Evolutionary conservation across 2,113 vertebrate species (phyloP).

Genomic region (Panthera tigris): DNA sequence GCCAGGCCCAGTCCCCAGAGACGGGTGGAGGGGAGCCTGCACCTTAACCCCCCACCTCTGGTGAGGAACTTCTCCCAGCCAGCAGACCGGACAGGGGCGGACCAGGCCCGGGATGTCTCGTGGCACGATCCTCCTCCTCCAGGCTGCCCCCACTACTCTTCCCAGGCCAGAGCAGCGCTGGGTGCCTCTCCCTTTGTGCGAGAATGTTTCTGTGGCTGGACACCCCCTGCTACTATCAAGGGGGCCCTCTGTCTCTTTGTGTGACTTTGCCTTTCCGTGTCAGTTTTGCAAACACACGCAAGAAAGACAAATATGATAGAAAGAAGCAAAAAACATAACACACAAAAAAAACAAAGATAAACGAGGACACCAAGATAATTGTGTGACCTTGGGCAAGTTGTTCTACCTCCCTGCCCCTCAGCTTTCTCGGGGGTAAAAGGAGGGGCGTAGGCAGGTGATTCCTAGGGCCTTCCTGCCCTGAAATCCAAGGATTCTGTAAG

Average conservation of each 20-base stretch:
- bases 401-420: neutral
- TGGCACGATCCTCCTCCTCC: neutral
- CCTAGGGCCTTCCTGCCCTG: neutral
- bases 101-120: neutral
- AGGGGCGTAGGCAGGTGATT: neutral
- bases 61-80: neutral
- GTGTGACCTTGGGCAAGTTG: conserved; percentile 52
- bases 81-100: neutral
- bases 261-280: neutral
- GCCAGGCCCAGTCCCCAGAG: neutral
- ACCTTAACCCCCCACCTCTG: neutral
- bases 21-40: neutral
- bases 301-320: neutral
- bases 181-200: neutral
- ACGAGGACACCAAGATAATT: neutral
- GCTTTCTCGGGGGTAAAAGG: neutral
- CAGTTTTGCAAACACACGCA: neutral
- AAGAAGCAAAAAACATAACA: neutral
- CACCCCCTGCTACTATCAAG: neutral
- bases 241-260: neutral
- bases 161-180: neutral
- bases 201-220: neutral
- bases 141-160: too few relatives aligned
- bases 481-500: neutral
- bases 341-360: neutral